Evolutionary conservation across 2,797 vertebrate species (phyloP), one percentile per base, ranked within the genome.

Genomic region (Distichodus sexfasciatus): DNA sequence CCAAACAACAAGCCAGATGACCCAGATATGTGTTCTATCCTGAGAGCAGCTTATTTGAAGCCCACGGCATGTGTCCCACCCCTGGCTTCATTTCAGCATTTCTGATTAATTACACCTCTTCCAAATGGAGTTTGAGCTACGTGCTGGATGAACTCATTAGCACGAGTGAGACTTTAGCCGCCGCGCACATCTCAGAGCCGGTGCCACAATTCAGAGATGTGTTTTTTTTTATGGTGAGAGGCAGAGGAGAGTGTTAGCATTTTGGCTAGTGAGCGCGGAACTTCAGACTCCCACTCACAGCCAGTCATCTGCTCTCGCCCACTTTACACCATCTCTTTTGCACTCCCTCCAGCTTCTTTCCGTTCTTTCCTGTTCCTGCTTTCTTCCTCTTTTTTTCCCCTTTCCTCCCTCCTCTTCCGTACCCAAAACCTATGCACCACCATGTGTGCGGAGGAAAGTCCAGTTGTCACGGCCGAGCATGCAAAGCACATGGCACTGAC

Each of bases 111-210:
- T 60, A 64, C 66, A 24, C 60, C 44, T 55, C 57, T 67, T n/a
- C 51, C 71, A 59, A 58, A 59, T 54, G 60, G 59, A 68, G 59
- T 51, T 43, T 12, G 14, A 35, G 69, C 38, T 71, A 66, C 70
- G 35, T 65, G 59, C 68, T 67, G 68, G 61, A 57, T 75, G 69
- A 69, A 60, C 46, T 75, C 64, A 83, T 82, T 78, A 77, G 67
- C 69, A 63, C 35, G 64, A 79, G 54, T 5, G 17, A 50, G 50
- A 55, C 50, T 69, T 74, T 57, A 54, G 64, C 54, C 66, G 47
- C 36, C 11, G 62, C 17, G 29, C 66, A 72, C 71, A 76, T 71
- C 74, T 47, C 53, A 15, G 43, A 59, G 55, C 71, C 79, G 71
- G 53, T 68, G 62, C 75, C 69, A 77, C 31, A 63, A 66, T 71